phyloP scores from a whole-genome alignment of 2,797 vertebrate genomes.

The Benthosema pterotum region DNA sequence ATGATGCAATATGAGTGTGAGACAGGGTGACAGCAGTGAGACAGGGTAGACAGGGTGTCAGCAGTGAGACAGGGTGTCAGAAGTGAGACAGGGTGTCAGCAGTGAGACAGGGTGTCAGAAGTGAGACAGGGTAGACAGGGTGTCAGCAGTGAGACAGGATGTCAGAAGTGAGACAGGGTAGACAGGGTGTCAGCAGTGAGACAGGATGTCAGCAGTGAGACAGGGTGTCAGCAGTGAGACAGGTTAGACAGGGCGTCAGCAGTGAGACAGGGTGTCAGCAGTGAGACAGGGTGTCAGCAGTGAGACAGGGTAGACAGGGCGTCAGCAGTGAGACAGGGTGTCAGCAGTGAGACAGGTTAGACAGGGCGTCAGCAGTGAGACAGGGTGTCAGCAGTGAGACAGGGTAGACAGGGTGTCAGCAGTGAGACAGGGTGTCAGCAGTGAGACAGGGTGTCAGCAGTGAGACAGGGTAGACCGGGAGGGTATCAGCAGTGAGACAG shows the following conservation, averaged over 20 bases:
- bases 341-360: slow-evolving; percentile 30
- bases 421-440: slow-evolving; percentile 19
- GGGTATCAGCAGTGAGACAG: slow-evolving; percentile 22
- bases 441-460: slow-evolving; percentile 30
- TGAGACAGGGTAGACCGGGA: not conserved
- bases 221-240: slow-evolving; percentile 23
- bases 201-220: no score
- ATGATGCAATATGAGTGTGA: no score
- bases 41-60: slow-evolving; percentile 22
- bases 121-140: not conserved
- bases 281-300: no score
- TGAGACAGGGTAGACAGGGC: slow-evolving; percentile 1
- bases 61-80: slow-evolving; percentile 21
- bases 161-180: slow-evolving; percentile 29
- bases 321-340: slow-evolving; percentile 22
- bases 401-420: slow-evolving; percentile 26
- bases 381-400: not conserved
- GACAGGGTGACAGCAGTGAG: not conserved
- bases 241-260: slow-evolving; percentile 27
- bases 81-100: slow-evolving; percentile 35
- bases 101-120: no score
- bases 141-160: slow-evolving; percentile 20
- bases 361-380: no score
- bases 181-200: no score
- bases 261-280: slow-evolving; percentile 36